phyloP scores from a whole-genome alignment of 2,797 vertebrate species.

The Arremon brunneinucha region DNA sequence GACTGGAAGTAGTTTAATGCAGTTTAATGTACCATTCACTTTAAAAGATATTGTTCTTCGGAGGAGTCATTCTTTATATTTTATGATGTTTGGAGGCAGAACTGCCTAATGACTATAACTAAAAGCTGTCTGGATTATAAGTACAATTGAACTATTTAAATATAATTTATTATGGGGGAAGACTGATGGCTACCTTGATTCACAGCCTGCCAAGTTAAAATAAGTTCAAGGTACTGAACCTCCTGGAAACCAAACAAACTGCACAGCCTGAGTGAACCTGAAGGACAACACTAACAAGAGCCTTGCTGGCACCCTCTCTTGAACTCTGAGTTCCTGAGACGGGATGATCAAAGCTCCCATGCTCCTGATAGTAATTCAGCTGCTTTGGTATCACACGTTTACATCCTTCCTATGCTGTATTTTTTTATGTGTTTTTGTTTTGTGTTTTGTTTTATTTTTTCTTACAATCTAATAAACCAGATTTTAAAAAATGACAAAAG shows the following conservation, averaged over 20 bases:
- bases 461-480: not conserved
- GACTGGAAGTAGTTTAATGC: not conserved
- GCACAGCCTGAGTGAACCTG: not conserved
- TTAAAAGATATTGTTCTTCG: not conserved
- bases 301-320: not conserved
- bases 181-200: not conserved
- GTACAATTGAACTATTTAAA: not conserved
- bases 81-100: not conserved
- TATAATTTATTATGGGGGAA: not conserved
- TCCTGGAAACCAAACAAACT: not conserved
- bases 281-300: not conserved
- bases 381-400: not conserved
- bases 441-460: too few relatives aligned
- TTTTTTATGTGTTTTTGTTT: not conserved
- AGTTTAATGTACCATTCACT: not conserved
- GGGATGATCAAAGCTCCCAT: not conserved
- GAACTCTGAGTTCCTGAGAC: not conserved
- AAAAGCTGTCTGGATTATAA: not conserved
- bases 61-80: not conserved
- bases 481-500: not conserved
- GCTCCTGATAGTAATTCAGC: not conserved
- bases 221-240: not conserved
- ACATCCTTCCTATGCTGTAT: not conserved
- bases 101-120: not conserved
- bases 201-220: not conserved